These are phyloP conservation scores for Gasterosteus aculeatus DNA, from an alignment of 2,113 vertebrate species.

Conservation along the genomic window DNA sequence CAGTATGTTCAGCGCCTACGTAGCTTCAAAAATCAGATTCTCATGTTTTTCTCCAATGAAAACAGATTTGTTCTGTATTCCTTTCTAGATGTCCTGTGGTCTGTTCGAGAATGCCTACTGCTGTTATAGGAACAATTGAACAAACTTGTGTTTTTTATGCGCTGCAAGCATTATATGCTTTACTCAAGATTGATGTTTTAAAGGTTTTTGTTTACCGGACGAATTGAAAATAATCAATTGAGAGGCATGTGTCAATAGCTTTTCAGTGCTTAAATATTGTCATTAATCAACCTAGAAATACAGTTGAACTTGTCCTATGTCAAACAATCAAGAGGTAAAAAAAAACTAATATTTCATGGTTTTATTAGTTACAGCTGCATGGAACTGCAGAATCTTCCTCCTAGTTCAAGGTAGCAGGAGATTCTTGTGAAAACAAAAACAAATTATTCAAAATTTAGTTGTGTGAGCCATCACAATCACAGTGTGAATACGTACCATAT, in stretches of 20 bases:
- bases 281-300: background rate
- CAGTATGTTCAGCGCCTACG: no score
- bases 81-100: slow-evolving; percentile 39
- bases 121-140: slow-evolving; percentile 59
- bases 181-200: background rate
- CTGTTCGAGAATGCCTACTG: slow-evolving; percentile 60
- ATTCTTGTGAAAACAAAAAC: background rate
- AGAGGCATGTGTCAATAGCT: background rate
- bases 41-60: no score
- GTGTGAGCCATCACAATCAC: background rate
- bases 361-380: background rate
- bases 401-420: slow-evolving; percentile 1
- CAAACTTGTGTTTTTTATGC: slow-evolving; percentile 45
- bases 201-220: no score
- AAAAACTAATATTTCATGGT: background rate
- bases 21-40: no score
- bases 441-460: background rate
- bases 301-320: background rate
- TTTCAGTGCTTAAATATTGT: background rate
- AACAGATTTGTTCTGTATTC: slow-evolving; percentile 1
- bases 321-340: background rate
- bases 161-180: background rate
- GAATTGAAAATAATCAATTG: background rate
- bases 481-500: background rate
- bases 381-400: slow-evolving; percentile 8